Evolutionary conservation across 2,888 invertebrate species (phyloP), one percentile per base, ranked within the genome.

Genomic region (Chironomus riparius): DNA sequence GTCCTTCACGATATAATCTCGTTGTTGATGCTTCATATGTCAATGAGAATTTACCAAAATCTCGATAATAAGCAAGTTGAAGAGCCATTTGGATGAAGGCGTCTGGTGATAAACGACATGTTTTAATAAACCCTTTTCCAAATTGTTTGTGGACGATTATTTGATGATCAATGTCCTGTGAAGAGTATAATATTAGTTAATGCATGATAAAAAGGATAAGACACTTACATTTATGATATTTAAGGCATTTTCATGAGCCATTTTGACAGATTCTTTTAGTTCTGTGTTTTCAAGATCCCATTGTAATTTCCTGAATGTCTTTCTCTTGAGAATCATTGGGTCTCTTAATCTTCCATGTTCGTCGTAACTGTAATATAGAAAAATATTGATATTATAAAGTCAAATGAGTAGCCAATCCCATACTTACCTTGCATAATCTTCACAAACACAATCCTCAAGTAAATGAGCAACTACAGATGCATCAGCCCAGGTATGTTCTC

Each of bases 1-100:
- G 89, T 0, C 98, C 98, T 85, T 98, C 98, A 77, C 97, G 89
- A 87, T 91, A 99, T 79, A 99, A 86, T 77, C 98, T 88, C 0
- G 98, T 99, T 98, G 99, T 99, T 22, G 97, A 97, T 0, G 99
- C 98, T 86, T 99, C 98, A 83, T 99, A 99, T 0, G 98, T 98
- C 77, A 98, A 87, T 81, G 93, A 95, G 85, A 99, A 98, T 79
- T 93, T 93, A 0, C 92, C 91, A 74, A 95, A 92, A 83, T 95
- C 93, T 83, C 95, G 87, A 83, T 89, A 97, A 83, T 98, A 98
- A 2, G 98, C 95, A 80, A 98, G 85, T 83, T 99, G 98, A n/a
- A 99, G 87, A 1, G 95, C 93, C 91, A 98, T 92, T 86, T 99
- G 98, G 79, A 98, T 91, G 84, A 90, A 99, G n/a, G 98, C 98